Conservation (phyloP, 2,888 invertebrate species). For the Lepeophtheirus nordmannii region DNA sequence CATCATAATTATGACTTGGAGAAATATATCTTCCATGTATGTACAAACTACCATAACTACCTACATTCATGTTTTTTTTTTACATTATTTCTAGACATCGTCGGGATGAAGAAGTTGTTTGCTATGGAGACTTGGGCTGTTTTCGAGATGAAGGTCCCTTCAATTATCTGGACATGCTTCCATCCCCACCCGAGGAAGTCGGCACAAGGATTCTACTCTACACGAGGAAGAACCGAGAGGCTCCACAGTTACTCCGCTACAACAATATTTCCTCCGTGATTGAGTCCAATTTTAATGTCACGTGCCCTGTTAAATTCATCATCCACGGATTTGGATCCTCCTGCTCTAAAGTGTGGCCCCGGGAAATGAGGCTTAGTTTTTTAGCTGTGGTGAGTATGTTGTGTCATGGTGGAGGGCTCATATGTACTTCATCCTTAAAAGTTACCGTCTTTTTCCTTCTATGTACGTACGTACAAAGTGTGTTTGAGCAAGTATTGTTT, state of each 20-base stretch:
- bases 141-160: constrained; percentile 80
- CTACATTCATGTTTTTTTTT: not conserved
- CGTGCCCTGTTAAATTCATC: constrained; percentile 66
- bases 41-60: too few relatives aligned
- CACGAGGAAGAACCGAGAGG: constrained; percentile 32
- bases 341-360: constrained; percentile 80
- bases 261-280: constrained; percentile 54
- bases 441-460: too few relatives aligned
- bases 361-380: constrained; percentile 76
- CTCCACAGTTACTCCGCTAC: constrained; percentile 42
- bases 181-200: constrained; percentile 64
- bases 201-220: constrained; percentile 65
- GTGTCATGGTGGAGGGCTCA: too few relatives aligned
- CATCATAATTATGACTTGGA: too few relatives aligned
- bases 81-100: constrained; percentile 36
- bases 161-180: constrained; percentile 73
- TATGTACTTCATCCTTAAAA: too few relatives aligned
- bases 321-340: constrained; percentile 86
- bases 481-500: too few relatives aligned
- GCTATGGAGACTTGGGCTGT: constrained; percentile 77
- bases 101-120: constrained; percentile 59
- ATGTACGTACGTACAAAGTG: too few relatives aligned
- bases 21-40: too few relatives aligned
- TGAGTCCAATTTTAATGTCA: constrained; percentile 57
- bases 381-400: constrained; percentile 58